Conservation (phyloP, 2,113 vertebrate genomes). For the Octodon degus region DNA sequence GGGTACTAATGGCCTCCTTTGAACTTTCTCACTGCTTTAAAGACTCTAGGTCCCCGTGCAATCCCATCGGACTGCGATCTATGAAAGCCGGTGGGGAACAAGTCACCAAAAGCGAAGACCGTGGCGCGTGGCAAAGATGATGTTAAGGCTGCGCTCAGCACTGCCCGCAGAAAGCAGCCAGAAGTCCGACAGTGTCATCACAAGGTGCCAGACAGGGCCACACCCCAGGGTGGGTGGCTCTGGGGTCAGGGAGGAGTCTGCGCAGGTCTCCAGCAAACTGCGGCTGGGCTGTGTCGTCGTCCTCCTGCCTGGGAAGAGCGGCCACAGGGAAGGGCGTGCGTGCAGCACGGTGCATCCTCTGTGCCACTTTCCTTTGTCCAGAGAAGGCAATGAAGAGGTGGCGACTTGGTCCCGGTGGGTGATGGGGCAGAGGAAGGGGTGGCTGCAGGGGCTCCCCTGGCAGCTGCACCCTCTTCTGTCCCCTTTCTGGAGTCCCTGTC, state of each 20-base stretch:
- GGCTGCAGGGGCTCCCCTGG: accelerated
- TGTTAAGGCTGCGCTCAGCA: not conserved
- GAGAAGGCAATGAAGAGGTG: not conserved
- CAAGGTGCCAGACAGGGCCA: not conserved
- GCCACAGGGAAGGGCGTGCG: not conserved
- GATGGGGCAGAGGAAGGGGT: accelerated
- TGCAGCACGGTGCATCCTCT: not conserved
- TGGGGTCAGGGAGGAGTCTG: not conserved
- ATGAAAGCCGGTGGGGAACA: not conserved
- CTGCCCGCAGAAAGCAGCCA: not conserved
- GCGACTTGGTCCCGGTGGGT: not conserved
- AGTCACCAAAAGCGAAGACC: not conserved
- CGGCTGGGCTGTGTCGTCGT: not conserved
- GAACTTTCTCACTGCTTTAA: not conserved
- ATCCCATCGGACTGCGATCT: not conserved
- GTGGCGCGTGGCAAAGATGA: not conserved
- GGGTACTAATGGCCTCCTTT: not conserved
- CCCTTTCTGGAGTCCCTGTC: not conserved
- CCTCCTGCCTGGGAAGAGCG: not conserved
- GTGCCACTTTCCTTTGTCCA: not conserved
- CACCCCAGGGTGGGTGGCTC: not conserved
- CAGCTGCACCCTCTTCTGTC: too few relatives aligned
- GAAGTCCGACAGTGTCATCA: not conserved
- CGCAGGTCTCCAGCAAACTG: not conserved
- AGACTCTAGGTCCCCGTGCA: not conserved